These are phyloP conservation scores for Manduca sexta DNA, from an alignment of 1,140 invertebrate species.

Conservation along the genomic window DNA sequence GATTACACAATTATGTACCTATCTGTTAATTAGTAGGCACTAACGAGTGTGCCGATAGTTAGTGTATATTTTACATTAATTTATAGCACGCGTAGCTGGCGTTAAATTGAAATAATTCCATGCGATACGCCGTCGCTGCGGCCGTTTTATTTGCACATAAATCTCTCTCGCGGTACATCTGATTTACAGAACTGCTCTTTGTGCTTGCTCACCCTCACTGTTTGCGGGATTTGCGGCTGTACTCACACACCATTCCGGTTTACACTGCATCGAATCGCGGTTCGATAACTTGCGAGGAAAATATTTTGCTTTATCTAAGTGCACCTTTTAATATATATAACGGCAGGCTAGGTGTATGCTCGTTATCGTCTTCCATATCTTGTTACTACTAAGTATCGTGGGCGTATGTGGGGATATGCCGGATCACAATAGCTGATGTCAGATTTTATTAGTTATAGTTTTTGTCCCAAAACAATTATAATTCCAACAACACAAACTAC, in stretches of 20 bases:
- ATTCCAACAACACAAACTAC: no score
- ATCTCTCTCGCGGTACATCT: slow-evolving; percentile 44
- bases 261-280: background rate
- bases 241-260: slow-evolving; percentile 17
- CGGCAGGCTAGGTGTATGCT: no score
- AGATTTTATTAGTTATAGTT: no score
- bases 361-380: no score
- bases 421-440: no score
- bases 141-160: slow-evolving; percentile 54
- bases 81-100: slow-evolving; percentile 34
- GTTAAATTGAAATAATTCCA: slow-evolving; percentile 57
- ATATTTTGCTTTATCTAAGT: no score
- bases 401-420: no score
- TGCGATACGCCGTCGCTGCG: slow-evolving; percentile 29
- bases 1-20: slow-evolving; percentile 21
- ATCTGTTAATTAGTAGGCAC: slow-evolving; percentile 34
- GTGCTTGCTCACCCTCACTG: slow-evolving; percentile 31
- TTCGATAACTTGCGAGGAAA: no score
- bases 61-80: slow-evolving; percentile 30
- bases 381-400: no score
- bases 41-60: slow-evolving; percentile 36
- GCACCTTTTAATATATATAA: no score
- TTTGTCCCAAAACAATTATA: no score
- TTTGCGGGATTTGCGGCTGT: slow-evolving; percentile 26
- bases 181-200: slow-evolving; percentile 49